Conservation (phyloP, 1,140 invertebrate species). For the Argopecten irradians region DNA sequence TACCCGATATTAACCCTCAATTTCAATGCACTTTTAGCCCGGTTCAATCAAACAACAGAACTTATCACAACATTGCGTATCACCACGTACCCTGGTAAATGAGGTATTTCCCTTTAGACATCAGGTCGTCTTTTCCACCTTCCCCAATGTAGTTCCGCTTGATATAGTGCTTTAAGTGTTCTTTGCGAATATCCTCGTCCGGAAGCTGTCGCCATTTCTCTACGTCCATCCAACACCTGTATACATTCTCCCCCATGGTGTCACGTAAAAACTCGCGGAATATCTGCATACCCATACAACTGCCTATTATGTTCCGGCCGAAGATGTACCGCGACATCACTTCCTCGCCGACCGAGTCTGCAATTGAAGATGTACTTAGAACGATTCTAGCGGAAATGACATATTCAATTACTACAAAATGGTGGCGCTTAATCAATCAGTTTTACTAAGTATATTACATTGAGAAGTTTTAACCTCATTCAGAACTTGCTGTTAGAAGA, state of each 20-base stretch:
- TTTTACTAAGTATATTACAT: too few relatives aligned
- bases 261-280: conserved; percentile 58
- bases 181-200: conserved; percentile 33
- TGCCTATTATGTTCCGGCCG: conserved; percentile 55
- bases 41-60: too few relatives aligned
- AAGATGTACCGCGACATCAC: conserved; percentile 33
- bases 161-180: conserved; percentile 50
- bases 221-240: conserved; percentile 61
- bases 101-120: conserved; percentile 33
- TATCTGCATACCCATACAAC: conserved; percentile 58
- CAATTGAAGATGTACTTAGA: too few relatives aligned
- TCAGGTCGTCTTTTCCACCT: conserved; percentile 36
- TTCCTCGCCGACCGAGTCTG: conserved; percentile 28
- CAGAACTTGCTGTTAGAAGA: too few relatives aligned
- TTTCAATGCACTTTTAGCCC: too few relatives aligned
- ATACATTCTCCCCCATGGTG: conserved; percentile 56
- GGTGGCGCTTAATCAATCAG: too few relatives aligned
- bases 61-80: background rate
- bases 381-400: too few relatives aligned
- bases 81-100: conserved; percentile 45
- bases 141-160: conserved; percentile 52
- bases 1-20: too few relatives aligned
- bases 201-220: conserved; percentile 47
- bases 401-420: too few relatives aligned
- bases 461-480: too few relatives aligned